A percentile compares a stretch with the other conserved stretches of the same genome.
Conservation (phyloP, 2,113 vertebrate genomes). For the Cheirogaleus medius region DNA sequence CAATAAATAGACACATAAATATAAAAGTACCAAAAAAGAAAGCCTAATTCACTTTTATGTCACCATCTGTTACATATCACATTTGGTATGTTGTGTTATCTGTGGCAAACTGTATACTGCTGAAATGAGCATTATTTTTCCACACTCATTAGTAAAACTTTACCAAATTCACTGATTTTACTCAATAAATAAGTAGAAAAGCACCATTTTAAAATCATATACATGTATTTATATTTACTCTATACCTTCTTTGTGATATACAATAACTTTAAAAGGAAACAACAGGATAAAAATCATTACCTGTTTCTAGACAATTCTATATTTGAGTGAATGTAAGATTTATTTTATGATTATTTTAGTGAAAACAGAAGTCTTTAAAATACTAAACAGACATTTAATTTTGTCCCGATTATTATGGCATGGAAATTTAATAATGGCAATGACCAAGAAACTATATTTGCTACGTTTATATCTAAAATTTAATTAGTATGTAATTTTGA, state of each 20-base stretch:
- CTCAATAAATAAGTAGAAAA: not conserved
- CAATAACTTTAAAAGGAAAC: not conserved
- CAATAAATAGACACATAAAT: constrained; percentile 33
- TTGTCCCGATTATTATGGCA: not conserved
- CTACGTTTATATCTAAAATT: not conserved
- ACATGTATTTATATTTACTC: not conserved
- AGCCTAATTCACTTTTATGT: constrained; percentile 16
- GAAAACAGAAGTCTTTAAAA: not conserved
- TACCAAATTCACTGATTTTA: constrained; percentile 6
- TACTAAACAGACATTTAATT: not conserved
- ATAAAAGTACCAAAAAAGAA: constrained; percentile 42
- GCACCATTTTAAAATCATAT: not conserved
- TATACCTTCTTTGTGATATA: not conserved
- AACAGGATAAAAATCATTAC: not conserved
- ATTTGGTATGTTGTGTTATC: constrained; percentile 13
- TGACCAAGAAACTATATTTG: not conserved
- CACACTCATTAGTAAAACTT: not conserved
- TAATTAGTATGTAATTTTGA: not conserved
- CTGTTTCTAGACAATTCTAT: not conserved
- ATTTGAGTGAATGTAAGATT: not conserved
- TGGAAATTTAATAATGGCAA: not conserved
- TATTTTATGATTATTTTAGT: not conserved
- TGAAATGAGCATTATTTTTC: not conserved
- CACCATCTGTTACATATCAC: constrained; percentile 43
- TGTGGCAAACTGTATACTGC: not conserved